These are phyloP conservation scores for Phocides pigmalion DNA, from an alignment of 1,140 invertebrate species.

Conservation along the genomic window DNA sequence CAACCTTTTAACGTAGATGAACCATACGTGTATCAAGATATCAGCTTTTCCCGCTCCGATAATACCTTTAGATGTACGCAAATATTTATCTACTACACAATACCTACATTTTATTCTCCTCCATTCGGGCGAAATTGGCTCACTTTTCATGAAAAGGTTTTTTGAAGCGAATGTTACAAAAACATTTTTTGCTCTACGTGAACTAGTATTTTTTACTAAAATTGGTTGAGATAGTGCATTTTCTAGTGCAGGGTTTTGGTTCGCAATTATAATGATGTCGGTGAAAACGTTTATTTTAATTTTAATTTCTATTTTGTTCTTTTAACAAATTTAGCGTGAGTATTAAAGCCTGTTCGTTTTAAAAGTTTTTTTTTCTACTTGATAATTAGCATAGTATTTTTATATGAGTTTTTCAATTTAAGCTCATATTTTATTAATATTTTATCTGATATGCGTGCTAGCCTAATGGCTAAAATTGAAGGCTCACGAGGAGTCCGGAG, in stretches of 20 bases:
- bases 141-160: slow-evolving; percentile 26
- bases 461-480: too few relatives aligned
- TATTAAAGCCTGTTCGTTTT: too few relatives aligned
- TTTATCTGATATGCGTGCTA: too few relatives aligned
- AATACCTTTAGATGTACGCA: slow-evolving; percentile 22
- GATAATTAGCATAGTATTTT: too few relatives aligned
- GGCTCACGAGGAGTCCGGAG: too few relatives aligned
- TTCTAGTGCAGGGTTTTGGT: neutral
- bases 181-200: slow-evolving; percentile 22
- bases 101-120: slow-evolving; percentile 28
- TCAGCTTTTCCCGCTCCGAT: slow-evolving; percentile 12
- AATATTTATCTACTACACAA: slow-evolving; percentile 30
- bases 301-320: too few relatives aligned
- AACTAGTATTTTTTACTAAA: slow-evolving; percentile 24
- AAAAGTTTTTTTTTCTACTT: too few relatives aligned
- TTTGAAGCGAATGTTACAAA: slow-evolving; percentile 27
- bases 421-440: too few relatives aligned
- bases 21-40: slow-evolving; percentile 17
- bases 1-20: slow-evolving; percentile 24
- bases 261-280: too few relatives aligned
- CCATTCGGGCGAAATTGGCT: slow-evolving; percentile 22
- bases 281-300: too few relatives aligned
- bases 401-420: too few relatives aligned
- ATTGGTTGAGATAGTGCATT: slow-evolving; percentile 8
- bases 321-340: too few relatives aligned